Evolutionary conservation across 2,888 invertebrate species (phyloP), one percentile per base, ranked within the genome.

Genomic region (Neoascia interrupta): DNA sequence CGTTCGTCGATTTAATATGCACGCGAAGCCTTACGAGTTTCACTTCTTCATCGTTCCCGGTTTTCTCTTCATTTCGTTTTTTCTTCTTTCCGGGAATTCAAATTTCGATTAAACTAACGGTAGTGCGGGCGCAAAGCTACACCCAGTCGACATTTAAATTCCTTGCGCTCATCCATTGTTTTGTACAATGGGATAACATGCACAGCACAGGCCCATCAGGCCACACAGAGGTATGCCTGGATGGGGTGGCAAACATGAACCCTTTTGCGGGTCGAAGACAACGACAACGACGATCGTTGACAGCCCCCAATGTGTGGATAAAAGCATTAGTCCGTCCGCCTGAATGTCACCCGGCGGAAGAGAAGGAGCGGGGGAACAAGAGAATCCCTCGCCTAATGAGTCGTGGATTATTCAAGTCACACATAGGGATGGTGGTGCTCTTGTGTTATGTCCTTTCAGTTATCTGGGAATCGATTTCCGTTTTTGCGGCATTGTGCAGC

Each of bases 321-420:
- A 39, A 54, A 47, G 60, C 69, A 60, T 56, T 56, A 73, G 37
- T 61, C 39, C 68, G 26, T 70, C 54, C 72, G 58, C 36, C 64
- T 76, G 72, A 60, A 76, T 72, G 72, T 60, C 76, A 70, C 28
- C 45, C 56, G 47, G 61, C n/a, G n/a, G n/a, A n/a, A n/a, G n/a
- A n/a, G n/a, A n/a, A n/a, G n/a, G n/a, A 4, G 31, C 31, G 31
- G 3, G 31, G 31, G 3, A 31, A 6, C 31, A n/a, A 31, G 8
- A 31, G 31, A n/a, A 31, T 31, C 45, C 15, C 21, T 28, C 34
- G 15, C 41, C 76, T 66, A 76, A 76, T 76, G 76, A 76, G 64
- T 72, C 76, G 72, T 76, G 72, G 58, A 76, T 70, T 76, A 76
- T 76, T 72, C 76, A 64, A 76, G 76, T 76, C 76, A 76, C 76